Evolutionary conservation across 2,888 invertebrate species (phyloP), one percentile per base, ranked within the genome.

Genomic region (Megastigmus dorsalis): DNA sequence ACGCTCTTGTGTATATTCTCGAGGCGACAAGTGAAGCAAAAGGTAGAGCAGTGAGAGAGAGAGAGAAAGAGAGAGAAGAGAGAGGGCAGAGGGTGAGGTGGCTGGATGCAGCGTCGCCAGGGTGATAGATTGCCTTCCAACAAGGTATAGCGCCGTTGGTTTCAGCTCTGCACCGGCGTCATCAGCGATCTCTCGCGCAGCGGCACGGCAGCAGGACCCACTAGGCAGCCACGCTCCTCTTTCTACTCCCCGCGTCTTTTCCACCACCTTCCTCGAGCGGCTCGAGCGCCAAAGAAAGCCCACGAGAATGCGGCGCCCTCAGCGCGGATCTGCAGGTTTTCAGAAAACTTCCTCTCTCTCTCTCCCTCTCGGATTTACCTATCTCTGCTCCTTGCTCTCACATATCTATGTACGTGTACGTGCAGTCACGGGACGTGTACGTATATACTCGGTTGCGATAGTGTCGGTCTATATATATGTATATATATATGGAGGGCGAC

Each of bases 81-180:
- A 13, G 63, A 9, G 33, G n/a, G 33, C n/a, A 33, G 9, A 28
- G 6, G 28, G 20, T n/a, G 38, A 62, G n/a, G n/a, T n/a, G n/a
- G n/a, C n/a, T n/a, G n/a, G n/a, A 65, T 41, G 36, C 6, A 30
- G 43, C 23, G 57, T n/a, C 33, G 23, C 9, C 60, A 9, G 60
- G 52, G 73, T 72, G 79, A 78, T 71, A 77, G 78, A 79, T 80
- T 78, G 79, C 75, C 75, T 66, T 76, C 76, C 77, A 75, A 76
- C 78, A 50, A 65, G 69, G 43, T 59, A 63, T 63, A 57, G 13
- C 10, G 45, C 28, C 33, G 43, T 45, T 3, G 57, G 36, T 68
- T 60, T n/a, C 20, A 38, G 30, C 23, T 38, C 36, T 26, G 54
- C 30, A 9, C 45, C 26, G 41, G 62, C 43, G 71, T 57, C 67